phyloP scores from a whole-genome alignment of 2,113 vertebrate genomes.

The Dolichallabes microphthalmus region DNA sequence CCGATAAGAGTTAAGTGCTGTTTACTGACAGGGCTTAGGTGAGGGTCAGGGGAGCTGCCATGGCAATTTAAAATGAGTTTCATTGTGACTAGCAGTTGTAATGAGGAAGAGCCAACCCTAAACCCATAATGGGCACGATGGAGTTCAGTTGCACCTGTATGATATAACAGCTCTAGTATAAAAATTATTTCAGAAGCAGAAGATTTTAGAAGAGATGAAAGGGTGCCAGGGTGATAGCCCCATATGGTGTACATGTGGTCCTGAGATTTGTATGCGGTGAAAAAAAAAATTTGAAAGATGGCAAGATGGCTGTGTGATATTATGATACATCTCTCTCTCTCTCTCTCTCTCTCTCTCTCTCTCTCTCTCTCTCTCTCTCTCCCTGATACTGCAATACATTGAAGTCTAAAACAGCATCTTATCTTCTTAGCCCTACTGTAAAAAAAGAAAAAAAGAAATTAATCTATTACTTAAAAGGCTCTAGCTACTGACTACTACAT shows the following conservation, averaged over 20 bases:
- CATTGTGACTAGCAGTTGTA: not conserved
- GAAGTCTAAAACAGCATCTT: not conserved
- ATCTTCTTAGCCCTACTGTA: not conserved
- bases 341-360: too few species aligned
- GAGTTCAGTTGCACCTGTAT: not conserved
- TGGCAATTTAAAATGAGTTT: not conserved
- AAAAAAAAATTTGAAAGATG: not conserved
- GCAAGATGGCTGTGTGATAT: not conserved
- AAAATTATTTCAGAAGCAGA: not conserved
- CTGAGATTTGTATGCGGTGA: not conserved
- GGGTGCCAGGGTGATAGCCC: not conserved
- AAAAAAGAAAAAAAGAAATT: not conserved
- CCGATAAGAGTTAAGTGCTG: not conserved
- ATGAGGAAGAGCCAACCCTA: not conserved
- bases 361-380: too few species aligned
- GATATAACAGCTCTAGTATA: not conserved
- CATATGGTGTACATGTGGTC: conserved; percentile 3
- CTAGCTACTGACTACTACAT: not conserved
- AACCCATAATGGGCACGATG: not conserved
- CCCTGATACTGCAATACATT: not conserved
- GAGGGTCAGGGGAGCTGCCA: not conserved
- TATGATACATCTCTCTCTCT: too few species aligned
- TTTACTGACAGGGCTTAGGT: not conserved
- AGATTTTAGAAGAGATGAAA: not conserved
- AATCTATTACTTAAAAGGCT: not conserved